Evolutionary conservation across 2,797 vertebrate genomes (phyloP).

Genomic region (Siniperca undulata): DNA sequence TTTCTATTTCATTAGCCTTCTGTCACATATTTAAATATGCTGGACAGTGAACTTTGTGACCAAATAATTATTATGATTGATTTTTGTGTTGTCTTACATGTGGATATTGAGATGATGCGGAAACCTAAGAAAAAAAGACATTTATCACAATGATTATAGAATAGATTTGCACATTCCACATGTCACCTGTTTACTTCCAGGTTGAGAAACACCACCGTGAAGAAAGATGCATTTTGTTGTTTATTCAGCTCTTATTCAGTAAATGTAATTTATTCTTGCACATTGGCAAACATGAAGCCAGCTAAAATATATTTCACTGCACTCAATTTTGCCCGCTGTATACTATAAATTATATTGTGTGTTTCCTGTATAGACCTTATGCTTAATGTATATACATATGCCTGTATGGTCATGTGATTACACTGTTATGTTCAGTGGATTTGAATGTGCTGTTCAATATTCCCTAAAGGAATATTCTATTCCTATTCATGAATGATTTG

Average conservation of each 20-base stretch:
- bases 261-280: conserved; percentile 17
- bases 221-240: conserved; percentile 13
- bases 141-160: background rate
- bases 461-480: conserved; percentile 1
- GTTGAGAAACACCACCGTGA: background rate
- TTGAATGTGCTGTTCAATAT: conserved; percentile 57
- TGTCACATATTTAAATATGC: conserved; percentile 42
- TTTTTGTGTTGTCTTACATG: conserved; percentile 22
- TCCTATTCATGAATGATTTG: conserved; percentile 40
- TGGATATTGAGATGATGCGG: background rate
- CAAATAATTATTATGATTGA: conserved; percentile 47
- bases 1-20: conserved; percentile 4
- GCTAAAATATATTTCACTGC: conserved; percentile 41
- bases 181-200: conserved; percentile 6
- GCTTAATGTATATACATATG: conserved; percentile 45
- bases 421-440: conserved; percentile 49
- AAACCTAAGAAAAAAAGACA: background rate
- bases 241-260: conserved; percentile 1
- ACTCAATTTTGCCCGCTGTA: conserved; percentile 70
- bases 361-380: conserved; percentile 48
- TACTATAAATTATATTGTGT: conserved; percentile 53
- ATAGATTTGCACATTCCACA: conserved; percentile 50
- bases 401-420: conserved; percentile 48
- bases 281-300: conserved; percentile 18
- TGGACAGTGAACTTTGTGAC: conserved; percentile 53